phyloP scores from a whole-genome alignment of 2,888 invertebrate species.

The Drosophila prolongata region DNA sequence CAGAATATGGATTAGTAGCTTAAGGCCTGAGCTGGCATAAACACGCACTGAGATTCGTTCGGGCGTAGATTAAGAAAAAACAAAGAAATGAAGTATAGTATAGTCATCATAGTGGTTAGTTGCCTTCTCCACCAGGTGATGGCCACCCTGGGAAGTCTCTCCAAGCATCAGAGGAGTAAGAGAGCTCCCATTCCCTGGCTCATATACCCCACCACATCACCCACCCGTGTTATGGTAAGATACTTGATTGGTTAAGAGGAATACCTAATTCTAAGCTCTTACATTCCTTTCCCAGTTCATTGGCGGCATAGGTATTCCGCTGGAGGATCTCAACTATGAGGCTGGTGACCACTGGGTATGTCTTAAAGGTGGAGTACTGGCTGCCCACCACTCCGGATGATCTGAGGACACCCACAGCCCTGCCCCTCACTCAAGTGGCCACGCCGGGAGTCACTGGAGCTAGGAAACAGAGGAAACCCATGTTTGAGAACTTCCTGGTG shows the following conservation, averaged over 20 bases:
- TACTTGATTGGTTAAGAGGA: background rate
- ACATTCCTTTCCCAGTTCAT: conserved; percentile 71
- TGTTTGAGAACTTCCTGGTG: conserved; percentile 72
- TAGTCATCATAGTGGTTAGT: conserved; percentile 6
- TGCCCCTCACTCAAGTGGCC: conserved; percentile 60
- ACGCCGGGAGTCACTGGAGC: conserved; percentile 63
- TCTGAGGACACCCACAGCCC: conserved; percentile 59
- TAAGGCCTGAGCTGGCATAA: conserved; percentile 44
- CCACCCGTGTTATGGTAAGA: conserved; percentile 82
- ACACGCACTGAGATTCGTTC: conserved; percentile 42
- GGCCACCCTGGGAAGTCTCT: conserved; percentile 49
- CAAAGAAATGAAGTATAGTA: conserved; percentile 29
- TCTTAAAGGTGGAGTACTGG: conserved; percentile 82
- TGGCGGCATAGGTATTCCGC: conserved; percentile 82
- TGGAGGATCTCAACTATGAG: conserved; percentile 79
- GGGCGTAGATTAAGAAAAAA: conserved; percentile 10
- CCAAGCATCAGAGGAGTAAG: conserved; percentile 62
- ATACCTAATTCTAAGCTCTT: background rate
- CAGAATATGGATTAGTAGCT: conserved; percentile 54
- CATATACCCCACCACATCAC: conserved; percentile 81
- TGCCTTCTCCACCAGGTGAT: conserved; percentile 31
- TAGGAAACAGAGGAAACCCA: conserved; percentile 51
- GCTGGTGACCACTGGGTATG: conserved; percentile 83
- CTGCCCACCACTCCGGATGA: conserved; percentile 74
- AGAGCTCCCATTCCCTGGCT: conserved; percentile 68